Conservation (phyloP, 2,113 vertebrate genomes). For the Tetrao urogallus region DNA sequence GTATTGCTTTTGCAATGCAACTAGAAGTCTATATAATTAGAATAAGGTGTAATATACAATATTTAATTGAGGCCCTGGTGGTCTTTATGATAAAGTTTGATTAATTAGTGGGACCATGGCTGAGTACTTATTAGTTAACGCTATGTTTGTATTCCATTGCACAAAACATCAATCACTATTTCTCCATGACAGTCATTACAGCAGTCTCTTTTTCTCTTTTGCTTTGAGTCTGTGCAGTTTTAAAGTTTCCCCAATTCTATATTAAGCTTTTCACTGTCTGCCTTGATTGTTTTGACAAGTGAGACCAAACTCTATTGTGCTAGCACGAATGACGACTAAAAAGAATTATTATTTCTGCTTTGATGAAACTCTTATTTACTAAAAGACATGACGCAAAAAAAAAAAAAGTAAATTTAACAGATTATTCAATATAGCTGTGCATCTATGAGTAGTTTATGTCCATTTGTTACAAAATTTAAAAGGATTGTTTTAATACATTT, state of each 20-base stretch:
- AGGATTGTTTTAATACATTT: neutral
- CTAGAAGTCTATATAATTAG: slow-evolving; percentile 37
- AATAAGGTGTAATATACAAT: slow-evolving; percentile 21
- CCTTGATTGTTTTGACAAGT: slow-evolving; percentile 1
- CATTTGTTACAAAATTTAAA: neutral
- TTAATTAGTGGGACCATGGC: slow-evolving; percentile 63
- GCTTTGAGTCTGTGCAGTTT: neutral
- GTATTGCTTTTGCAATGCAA: slow-evolving; percentile 2
- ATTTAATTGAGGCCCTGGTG: slow-evolving; percentile 43
- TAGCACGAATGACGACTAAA: neutral
- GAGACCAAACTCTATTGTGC: neutral
- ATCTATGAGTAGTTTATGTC: neutral
- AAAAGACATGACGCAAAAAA: neutral
- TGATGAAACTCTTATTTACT: neutral
- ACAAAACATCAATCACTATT: slow-evolving; percentile 62
- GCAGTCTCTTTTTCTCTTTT: slow-evolving; percentile 31
- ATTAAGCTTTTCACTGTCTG: neutral
- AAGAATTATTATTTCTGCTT: neutral
- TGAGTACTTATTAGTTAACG: slow-evolving; percentile 53
- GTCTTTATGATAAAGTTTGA: slow-evolving; percentile 50
- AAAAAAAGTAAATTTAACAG: neutral
- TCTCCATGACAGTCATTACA: slow-evolving; percentile 47
- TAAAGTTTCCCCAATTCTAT: neutral
- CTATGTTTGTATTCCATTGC: slow-evolving; percentile 62
- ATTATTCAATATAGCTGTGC: neutral